Evolutionary conservation across 2,113 vertebrate genomes (phyloP).

Genomic region (Calypte anna): DNA sequence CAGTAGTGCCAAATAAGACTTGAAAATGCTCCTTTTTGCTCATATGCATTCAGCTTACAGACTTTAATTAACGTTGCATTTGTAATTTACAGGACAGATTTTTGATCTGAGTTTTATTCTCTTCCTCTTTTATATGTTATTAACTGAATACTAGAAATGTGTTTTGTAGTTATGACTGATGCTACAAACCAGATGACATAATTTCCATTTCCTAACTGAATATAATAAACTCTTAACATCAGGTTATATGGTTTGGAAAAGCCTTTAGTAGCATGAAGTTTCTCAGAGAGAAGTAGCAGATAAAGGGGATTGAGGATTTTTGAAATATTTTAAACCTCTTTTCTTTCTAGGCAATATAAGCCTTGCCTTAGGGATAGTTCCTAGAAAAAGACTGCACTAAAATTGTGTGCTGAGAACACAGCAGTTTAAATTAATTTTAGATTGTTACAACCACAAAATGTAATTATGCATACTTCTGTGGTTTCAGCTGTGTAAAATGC

Average conservation of each 20-base stretch:
- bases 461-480: not conserved
- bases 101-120: not conserved
- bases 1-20: not conserved
- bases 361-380: slow-evolving; percentile 12
- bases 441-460: not conserved
- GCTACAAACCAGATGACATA: not conserved
- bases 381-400: slow-evolving; percentile 24
- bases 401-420: not conserved
- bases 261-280: not conserved
- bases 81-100: not conserved
- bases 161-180: not conserved
- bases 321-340: not conserved
- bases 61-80: not conserved
- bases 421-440: slow-evolving; percentile 16
- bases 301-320: not conserved
- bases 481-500: not conserved
- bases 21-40: not conserved
- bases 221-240: not conserved
- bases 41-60: not conserved
- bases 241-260: not conserved
- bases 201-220: not conserved
- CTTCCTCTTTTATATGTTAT: not conserved
- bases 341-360: not conserved
- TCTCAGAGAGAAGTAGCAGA: not conserved
- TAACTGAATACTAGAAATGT: not conserved